Conservation (phyloP, 1,140 invertebrate species). For the Camponotus vicinus region DNA sequence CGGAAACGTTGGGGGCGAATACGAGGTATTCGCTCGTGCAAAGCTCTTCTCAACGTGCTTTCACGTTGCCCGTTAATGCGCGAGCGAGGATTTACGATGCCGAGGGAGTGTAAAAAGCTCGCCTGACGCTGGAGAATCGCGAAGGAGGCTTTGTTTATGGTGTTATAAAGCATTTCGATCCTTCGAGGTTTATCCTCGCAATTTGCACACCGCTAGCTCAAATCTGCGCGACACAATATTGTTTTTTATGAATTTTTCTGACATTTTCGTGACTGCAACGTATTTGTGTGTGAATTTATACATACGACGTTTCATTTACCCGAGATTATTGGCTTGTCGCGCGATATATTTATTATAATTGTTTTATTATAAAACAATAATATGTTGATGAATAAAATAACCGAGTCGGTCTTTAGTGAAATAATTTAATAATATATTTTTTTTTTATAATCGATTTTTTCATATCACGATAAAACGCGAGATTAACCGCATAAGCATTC, state of each 20-base stretch:
- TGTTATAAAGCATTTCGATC: constrained; percentile 59
- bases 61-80: constrained; percentile 59
- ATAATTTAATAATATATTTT: constrained; percentile 31
- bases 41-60: constrained; percentile 46
- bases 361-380: background rate
- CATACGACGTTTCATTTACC: background rate
- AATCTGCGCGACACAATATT: constrained; percentile 19
- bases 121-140: constrained; percentile 45
- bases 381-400: background rate
- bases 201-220: constrained; percentile 14
- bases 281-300: background rate
- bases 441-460: background rate
- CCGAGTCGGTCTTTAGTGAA: background rate
- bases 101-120: constrained; percentile 59
- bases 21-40: constrained; percentile 48
- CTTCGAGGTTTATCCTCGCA: constrained; percentile 19
- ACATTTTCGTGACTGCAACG: background rate
- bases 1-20: constrained; percentile 35
- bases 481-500: background rate
- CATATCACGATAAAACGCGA: background rate
- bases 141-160: constrained; percentile 61
- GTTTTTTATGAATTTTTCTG: background rate
- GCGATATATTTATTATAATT: background rate
- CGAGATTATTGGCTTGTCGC: background rate
- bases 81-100: constrained; percentile 62